Evolutionary conservation across 2,888 invertebrate genomes (phyloP).

Genomic region (Zhengitettix transpicula): DNA sequence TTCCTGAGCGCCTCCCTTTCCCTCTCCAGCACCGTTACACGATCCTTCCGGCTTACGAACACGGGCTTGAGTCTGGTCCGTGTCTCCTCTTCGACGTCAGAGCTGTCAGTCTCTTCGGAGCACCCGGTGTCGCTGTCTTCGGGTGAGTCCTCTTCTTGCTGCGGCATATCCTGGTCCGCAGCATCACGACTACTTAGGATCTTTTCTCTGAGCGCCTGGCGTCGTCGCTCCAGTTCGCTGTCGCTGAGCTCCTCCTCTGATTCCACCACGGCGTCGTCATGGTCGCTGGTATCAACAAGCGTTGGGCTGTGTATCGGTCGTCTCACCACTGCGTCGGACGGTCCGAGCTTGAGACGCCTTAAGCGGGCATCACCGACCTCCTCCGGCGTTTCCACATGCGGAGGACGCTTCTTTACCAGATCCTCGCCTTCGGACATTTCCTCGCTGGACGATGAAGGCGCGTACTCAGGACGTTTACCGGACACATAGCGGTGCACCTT

Average conservation of each 20-base stretch:
- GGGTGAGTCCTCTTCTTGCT: not conserved
- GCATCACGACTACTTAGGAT: not conserved
- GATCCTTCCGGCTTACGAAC: slow-evolving; percentile 80
- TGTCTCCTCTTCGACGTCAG: slow-evolving; percentile 73
- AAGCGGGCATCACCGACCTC: not conserved
- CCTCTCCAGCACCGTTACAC: slow-evolving; percentile 87
- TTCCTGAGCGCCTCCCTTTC: slow-evolving; percentile 74
- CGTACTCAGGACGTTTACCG: slow-evolving; percentile 93
- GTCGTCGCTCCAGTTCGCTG: not conserved
- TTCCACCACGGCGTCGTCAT: not conserved
- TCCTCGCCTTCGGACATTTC: slow-evolving; percentile 45
- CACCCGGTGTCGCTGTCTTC: slow-evolving; percentile 33
- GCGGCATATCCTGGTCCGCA: not conserved
- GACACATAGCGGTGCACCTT: slow-evolving; percentile 97
- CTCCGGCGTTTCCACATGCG: not conserved
- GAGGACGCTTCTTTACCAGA: not conserved
- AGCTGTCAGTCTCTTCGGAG: slow-evolving; percentile 44
- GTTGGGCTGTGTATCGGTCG: not conserved
- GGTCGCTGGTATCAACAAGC: not conserved
- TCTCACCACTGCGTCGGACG: no score
- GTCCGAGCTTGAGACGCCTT: not conserved
- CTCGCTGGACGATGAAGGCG: slow-evolving; percentile 66
- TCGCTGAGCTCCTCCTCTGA: not conserved
- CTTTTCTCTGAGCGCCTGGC: not conserved
- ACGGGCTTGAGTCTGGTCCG: slow-evolving; percentile 86